Evolutionary conservation across 2,888 invertebrate genomes (phyloP).

Genomic region (Coecobrya sp.): DNA sequence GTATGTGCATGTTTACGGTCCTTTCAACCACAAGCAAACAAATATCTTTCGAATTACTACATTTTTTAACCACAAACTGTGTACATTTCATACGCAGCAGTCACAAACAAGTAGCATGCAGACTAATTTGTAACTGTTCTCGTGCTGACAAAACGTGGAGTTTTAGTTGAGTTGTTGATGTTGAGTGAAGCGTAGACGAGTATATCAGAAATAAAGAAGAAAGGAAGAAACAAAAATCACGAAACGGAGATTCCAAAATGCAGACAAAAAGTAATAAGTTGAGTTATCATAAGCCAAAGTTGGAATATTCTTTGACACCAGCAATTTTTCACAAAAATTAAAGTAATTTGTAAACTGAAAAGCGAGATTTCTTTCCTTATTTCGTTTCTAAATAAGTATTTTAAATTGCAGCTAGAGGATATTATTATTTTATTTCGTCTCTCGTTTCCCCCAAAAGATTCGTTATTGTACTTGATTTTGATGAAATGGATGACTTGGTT

Average conservation of each 20-base stretch:
- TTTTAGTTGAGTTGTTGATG: constrained; percentile 36
- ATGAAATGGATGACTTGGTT: too few relatives aligned
- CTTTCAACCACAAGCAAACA: background rate
- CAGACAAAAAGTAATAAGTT: constrained; percentile 62
- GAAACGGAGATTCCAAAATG: constrained; percentile 14
- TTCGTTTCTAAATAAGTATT: background rate
- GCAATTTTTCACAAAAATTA: constrained; percentile 71
- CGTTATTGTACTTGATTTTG: too few relatives aligned
- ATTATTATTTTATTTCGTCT: too few relatives aligned
- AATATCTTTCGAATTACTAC: background rate
- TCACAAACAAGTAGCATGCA: constrained; percentile 25
- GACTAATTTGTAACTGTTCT: constrained; percentile 69
- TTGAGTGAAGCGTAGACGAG: background rate
- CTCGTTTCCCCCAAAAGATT: too few relatives aligned
- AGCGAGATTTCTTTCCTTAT: background rate
- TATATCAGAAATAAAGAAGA: background rate
- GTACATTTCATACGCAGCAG: background rate
- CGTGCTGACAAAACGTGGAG: constrained; percentile 53
- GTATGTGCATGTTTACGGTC: constrained; percentile 26
- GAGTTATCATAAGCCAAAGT: constrained; percentile 69
- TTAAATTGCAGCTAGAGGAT: too few relatives aligned
- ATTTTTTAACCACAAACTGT: constrained; percentile 31
- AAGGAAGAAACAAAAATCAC: constrained; percentile 4
- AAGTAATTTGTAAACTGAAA: constrained; percentile 54
- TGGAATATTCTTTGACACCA: constrained; percentile 61